phyloP scores from a whole-genome alignment of 1,140 invertebrate genomes.

The Leptinotarsa defecta region DNA sequence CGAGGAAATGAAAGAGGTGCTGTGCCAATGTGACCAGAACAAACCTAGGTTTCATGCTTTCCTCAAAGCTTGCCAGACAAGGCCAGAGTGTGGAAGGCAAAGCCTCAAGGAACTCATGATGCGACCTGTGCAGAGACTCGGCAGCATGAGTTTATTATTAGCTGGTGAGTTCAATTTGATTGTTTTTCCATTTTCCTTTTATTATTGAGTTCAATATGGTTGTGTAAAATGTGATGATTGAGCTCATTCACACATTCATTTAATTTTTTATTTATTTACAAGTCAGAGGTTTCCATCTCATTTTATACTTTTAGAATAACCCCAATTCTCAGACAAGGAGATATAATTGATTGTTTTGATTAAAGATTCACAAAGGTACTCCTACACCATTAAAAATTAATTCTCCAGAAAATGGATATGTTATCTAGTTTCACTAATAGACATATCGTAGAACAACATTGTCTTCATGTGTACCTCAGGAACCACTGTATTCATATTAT shows the following conservation, averaged over 20 bases:
- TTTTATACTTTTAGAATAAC: no score
- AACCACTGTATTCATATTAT: no score
- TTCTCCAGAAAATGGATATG: no score
- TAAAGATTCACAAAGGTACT: no score
- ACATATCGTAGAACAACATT: no score
- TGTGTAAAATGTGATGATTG: background rate
- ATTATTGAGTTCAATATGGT: background rate
- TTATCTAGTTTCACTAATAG: no score
- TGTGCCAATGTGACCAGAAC: slow-evolving; percentile 85
- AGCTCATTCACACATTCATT: background rate
- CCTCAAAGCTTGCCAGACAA: slow-evolving; percentile 91
- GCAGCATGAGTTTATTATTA: slow-evolving; percentile 91
- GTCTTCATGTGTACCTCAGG: no score
- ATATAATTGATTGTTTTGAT: no score
- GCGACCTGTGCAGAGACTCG: slow-evolving; percentile 93
- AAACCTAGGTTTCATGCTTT: slow-evolving; percentile 97
- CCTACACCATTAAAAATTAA: no score
- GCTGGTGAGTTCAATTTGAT: slow-evolving; percentile 69
- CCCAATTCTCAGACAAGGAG: no score
- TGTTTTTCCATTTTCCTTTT: background rate
- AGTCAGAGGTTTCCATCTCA: background rate
- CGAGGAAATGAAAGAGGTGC: slow-evolving; percentile 92
- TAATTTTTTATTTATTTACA: background rate
- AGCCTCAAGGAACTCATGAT: slow-evolving; percentile 93
- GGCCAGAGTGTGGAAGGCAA: slow-evolving; percentile 93